Evolutionary conservation across 2,113 vertebrate species (phyloP), one percentile per base, ranked within the genome.

Genomic region (Pionites leucogaster): DNA sequence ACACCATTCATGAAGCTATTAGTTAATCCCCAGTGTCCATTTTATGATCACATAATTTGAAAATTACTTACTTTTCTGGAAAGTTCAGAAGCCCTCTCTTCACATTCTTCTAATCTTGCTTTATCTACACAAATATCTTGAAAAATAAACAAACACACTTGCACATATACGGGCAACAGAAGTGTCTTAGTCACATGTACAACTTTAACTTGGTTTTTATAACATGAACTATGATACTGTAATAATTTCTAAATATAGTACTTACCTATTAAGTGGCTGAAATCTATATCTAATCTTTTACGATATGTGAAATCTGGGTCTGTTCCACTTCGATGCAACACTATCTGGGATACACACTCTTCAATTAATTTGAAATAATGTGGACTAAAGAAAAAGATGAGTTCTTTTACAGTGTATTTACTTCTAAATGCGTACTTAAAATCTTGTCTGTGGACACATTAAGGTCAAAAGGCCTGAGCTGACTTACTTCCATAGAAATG

Each of bases 291-390:
- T 55, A 99, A 97, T 96, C 99, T 99, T 97, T 99, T 99, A 94
- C 99, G 98, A 93, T 99, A 99, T 1, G 98, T 97, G 95, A 99
- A 99, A 97, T 99, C 99, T 47, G 99, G 99, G 88, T 99, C 99
- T 42, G 98, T 98, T 92, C 99, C 99, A 92, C 97, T 99, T 95
- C 98, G 99, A 96, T 99, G 99, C 63, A 99, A 97, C 50, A 99
- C 99, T 91, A 99, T 99, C 97, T 99, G 99, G 88, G 99, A 99
- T 39, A 99, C 97, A 82, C 99, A 99, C 69, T 99, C 99, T 65
- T 99, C 99, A 92, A 99, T 99, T 98, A 99, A 98, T 97, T 99
- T 99, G 98, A 99, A 99, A 97, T 99, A 99, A 83, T 99, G 99
- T 46, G 99, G 98, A 96, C 99, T 99, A 96, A 91, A 95, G 68